Conservation (phyloP, 2,113 vertebrate genomes). For the Meles meles region DNA sequence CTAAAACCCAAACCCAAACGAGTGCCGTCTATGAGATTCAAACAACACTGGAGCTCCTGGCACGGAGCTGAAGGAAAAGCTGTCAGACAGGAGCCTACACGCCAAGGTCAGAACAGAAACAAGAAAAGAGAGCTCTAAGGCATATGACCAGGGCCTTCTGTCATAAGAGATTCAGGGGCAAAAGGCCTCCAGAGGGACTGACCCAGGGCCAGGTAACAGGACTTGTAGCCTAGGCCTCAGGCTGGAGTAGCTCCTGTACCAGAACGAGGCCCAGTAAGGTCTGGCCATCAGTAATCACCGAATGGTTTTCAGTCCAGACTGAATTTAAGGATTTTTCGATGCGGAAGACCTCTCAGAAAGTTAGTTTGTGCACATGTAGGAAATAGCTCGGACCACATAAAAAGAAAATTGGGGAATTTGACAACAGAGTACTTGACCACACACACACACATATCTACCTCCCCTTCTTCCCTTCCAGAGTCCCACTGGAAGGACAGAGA, state of each 20-base stretch:
- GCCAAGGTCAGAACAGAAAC: conserved; percentile 47
- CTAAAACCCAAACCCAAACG: conserved; percentile 42
- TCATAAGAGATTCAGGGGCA: neutral
- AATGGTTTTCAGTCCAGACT: neutral
- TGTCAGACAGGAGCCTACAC: neutral
- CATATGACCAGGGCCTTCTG: neutral
- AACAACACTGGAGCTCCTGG: conserved; percentile 63
- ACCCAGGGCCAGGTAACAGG: neutral
- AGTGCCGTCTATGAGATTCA: conserved; percentile 28
- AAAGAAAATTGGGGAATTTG: conserved; percentile 11
- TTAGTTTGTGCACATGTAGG: neutral
- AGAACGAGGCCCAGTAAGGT: neutral
- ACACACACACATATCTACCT: neutral
- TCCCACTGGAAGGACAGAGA: neutral
- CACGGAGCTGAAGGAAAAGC: conserved; percentile 28
- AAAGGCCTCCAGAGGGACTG: neutral
- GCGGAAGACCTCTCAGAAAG: neutral
- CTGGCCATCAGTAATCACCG: neutral
- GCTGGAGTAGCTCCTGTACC: neutral
- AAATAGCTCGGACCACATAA: neutral
- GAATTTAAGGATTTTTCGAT: conserved; percentile 25
- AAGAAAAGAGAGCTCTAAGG: neutral
- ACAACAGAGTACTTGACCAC: neutral
- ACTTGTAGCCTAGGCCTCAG: neutral
- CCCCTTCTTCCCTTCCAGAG: neutral